phyloP scores from a whole-genome alignment of 2,797 vertebrate species.

The Ciconia nigra region DNA sequence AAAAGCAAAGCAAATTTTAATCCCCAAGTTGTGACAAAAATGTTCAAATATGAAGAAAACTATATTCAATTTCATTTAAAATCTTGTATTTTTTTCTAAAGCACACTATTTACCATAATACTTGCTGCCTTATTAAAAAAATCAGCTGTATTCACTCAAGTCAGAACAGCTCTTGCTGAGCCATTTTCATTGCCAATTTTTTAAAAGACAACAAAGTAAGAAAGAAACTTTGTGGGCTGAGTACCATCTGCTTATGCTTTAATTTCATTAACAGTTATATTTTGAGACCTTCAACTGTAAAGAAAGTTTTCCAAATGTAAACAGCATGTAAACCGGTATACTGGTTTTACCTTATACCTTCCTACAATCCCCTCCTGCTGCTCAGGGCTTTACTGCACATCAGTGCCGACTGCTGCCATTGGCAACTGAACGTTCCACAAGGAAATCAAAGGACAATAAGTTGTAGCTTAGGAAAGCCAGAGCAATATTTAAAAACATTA shows the following conservation, averaged over 20 bases:
- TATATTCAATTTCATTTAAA: background rate
- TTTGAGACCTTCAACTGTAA: conserved; percentile 30
- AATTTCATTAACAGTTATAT: conserved; percentile 23
- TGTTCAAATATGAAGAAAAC: background rate
- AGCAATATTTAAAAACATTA: background rate
- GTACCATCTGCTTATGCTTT: conserved; percentile 7
- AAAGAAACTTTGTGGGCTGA: background rate
- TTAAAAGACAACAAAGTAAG: conserved; percentile 30
- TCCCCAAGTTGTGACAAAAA: background rate
- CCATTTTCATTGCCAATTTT: background rate
- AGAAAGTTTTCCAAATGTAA: conserved; percentile 13
- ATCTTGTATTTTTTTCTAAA: background rate
- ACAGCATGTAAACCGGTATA: background rate
- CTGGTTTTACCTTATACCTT: background rate
- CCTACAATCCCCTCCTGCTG: background rate
- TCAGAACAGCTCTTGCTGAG: background rate
- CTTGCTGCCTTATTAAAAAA: background rate
- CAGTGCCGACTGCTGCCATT: background rate
- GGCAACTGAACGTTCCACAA: background rate
- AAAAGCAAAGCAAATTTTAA: background rate
- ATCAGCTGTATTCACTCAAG: background rate
- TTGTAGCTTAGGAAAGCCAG: background rate
- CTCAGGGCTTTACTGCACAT: background rate
- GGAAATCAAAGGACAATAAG: background rate
- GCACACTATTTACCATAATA: background rate